Evolutionary conservation across 2,113 vertebrate genomes (phyloP).

Genomic region (Erinaceus europaeus): DNA sequence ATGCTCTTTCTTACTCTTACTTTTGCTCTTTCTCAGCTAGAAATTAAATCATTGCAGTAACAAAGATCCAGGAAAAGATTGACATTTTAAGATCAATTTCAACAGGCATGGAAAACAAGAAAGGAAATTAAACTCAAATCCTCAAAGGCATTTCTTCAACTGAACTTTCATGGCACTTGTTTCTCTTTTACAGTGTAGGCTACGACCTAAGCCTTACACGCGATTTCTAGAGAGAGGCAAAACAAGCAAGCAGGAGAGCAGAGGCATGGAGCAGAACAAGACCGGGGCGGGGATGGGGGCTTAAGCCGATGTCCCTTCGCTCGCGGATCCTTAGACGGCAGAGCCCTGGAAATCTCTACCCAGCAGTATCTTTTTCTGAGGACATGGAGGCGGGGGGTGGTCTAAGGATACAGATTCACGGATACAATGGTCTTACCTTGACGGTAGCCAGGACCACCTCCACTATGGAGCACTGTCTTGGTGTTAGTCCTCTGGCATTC

Average conservation of each 20-base stretch:
- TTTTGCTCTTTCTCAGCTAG: not conserved
- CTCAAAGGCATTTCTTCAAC: not conserved
- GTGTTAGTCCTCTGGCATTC: conserved; percentile 91
- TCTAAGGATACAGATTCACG: not conserved
- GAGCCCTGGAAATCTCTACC: not conserved
- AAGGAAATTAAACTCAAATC: not conserved
- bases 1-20: no score
- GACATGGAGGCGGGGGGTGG: not conserved
- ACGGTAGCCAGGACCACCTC: conserved; percentile 94
- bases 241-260: not conserved
- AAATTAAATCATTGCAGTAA: conserved; percentile 10
- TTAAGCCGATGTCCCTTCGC: not conserved
- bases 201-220: not conserved
- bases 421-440: conserved; percentile 84
- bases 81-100: not conserved
- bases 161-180: not conserved
- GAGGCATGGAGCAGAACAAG: not conserved
- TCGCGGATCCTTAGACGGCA: not conserved
- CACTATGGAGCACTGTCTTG: conserved; percentile 94
- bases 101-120: not conserved
- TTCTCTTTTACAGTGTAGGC: not conserved
- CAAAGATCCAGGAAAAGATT: not conserved
- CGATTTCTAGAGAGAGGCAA: not conserved
- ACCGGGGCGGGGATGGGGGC: no score
- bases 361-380: not conserved